These are phyloP conservation scores for Tenrec ecaudatus DNA, from an alignment of 2,113 vertebrate species.

Conservation along the genomic window DNA sequence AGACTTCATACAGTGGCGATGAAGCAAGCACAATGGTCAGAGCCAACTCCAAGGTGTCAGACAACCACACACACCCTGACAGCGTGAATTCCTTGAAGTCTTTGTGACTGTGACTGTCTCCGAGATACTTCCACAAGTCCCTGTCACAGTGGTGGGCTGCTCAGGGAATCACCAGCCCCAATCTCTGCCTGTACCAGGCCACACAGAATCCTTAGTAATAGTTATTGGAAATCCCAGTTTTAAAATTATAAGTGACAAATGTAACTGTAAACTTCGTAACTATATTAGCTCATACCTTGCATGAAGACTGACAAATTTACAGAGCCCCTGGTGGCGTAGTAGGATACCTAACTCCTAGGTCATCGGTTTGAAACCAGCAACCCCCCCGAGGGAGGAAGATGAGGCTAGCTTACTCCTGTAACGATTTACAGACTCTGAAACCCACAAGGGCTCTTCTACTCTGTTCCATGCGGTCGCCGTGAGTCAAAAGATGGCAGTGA, in stretches of 20 bases:
- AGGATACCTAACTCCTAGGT: too few species aligned
- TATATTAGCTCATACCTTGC: too few species aligned
- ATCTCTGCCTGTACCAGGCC: not conserved
- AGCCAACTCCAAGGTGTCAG: not conserved
- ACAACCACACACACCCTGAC: not conserved
- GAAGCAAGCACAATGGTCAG: not conserved
- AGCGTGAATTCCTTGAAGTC: conserved; percentile 59
- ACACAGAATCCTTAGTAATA: not conserved
- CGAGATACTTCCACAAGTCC: conserved; percentile 47
- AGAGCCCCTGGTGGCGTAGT: too few species aligned
- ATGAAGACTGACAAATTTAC: not conserved
- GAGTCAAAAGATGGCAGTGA: too few species aligned
- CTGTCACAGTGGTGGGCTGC: not conserved
- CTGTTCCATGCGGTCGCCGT: too few species aligned
- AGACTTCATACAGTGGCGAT: not conserved
- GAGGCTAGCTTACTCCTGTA: too few species aligned
- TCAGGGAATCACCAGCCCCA: not conserved
- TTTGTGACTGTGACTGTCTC: conserved; percentile 61
- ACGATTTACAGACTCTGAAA: too few species aligned
- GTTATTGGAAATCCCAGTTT: not conserved
- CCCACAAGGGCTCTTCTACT: too few species aligned
- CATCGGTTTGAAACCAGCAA: too few species aligned
- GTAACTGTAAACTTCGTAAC: not conserved
- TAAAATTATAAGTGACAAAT: not conserved
- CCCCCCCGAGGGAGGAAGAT: too few species aligned